Evolutionary conservation across 2,888 invertebrate genomes (phyloP).

Genomic region (Dicyrtomina minuta): DNA sequence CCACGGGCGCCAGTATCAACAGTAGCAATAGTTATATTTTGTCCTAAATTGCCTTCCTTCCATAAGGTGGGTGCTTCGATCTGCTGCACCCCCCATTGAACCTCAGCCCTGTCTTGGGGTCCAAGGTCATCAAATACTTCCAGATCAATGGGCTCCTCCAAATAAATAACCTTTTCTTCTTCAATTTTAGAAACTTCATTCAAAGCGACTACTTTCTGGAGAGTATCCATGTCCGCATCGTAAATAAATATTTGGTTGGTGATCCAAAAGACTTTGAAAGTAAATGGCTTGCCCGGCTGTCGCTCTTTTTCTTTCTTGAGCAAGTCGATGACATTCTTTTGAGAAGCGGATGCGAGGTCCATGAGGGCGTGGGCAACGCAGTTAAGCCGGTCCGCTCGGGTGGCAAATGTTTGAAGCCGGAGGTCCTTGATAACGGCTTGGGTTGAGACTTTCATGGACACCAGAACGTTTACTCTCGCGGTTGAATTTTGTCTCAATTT

Average conservation of each 20-base stretch:
- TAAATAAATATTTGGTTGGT: slow-evolving; percentile 3
- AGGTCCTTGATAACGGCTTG: too few species aligned
- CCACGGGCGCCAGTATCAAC: too few species aligned
- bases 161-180: background rate
- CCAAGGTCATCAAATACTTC: background rate
- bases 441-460: too few species aligned
- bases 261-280: slow-evolving; percentile 10
- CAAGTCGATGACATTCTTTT: background rate
- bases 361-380: too few species aligned
- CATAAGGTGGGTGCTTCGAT: too few species aligned
- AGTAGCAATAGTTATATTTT: too few species aligned
- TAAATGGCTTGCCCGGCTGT: background rate
- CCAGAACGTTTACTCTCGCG: too few species aligned
- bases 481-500: too few species aligned
- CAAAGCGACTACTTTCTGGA: background rate
- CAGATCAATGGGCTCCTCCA: background rate
- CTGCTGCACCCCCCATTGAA: background rate
- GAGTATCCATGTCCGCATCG: background rate
- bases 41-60: too few species aligned
- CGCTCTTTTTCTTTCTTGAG: background rate
- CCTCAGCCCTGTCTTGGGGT: background rate
- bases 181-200: background rate
- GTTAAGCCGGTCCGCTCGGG: too few species aligned
- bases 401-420: too few species aligned
- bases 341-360: background rate